phyloP scores from a whole-genome alignment of 2,797 vertebrate genomes.

The Sebastes kiyomatsui region DNA sequence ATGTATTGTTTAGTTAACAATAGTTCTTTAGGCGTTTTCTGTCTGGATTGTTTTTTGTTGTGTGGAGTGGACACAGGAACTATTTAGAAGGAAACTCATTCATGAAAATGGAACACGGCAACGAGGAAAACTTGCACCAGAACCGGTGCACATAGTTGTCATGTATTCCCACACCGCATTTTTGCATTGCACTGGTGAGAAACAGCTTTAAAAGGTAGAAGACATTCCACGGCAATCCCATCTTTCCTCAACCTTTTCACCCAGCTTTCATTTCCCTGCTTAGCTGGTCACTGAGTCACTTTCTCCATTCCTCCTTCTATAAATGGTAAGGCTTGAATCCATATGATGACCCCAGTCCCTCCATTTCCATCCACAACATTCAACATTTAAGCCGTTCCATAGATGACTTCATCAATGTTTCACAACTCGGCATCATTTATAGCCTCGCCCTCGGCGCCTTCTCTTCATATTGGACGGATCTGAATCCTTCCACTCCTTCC shows the following conservation, averaged over 20 bases:
- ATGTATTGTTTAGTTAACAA: neutral
- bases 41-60: too few species aligned
- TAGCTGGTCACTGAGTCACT: neutral
- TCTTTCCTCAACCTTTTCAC: neutral
- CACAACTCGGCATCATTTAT: slow-evolving; percentile 25
- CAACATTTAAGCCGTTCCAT: slow-evolving; percentile 19
- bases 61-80: too few species aligned
- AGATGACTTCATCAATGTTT: slow-evolving; percentile 47
- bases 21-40: neutral
- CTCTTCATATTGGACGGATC: slow-evolving; percentile 16
- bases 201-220: neutral
- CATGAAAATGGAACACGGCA: too few species aligned
- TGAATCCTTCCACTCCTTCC: neutral
- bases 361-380: slow-evolving; percentile 12
- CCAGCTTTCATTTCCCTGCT: neutral
- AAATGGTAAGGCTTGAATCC: neutral
- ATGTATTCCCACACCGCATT: too few species aligned
- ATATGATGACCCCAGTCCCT: neutral
- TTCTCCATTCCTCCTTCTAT: neutral
- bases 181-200: too few species aligned
- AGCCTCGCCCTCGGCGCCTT: neutral
- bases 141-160: too few species aligned
- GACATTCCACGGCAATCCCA: neutral
- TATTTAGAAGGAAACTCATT: too few species aligned
- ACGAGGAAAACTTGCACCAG: too few species aligned